Base-by-base conservation (phyloP, 2,888 invertebrate species). In the Boloria selene region DNA sequence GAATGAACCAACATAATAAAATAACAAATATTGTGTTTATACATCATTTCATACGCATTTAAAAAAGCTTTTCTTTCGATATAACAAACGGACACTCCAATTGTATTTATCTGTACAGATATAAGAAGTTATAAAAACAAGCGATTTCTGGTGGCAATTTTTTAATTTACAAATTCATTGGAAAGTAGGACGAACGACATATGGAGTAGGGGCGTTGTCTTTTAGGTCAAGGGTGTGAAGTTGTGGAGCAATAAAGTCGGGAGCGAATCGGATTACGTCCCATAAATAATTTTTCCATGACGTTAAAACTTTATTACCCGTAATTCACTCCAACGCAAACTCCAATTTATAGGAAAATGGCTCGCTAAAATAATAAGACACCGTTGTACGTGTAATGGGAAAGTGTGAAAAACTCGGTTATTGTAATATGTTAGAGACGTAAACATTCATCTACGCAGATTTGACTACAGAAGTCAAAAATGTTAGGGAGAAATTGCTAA, bases 141-240 rank as follows among this genome's bases (percentile, higher is more conserved):
- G 31, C 31, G 7, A 38, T 10, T 38, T 10, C 31, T 7, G 10
- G 10, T 38, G 31, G 7, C 10, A 38, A 10, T 0, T 38, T 10
- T 38, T 31, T 6, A 6, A 6, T 31, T 31, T 38, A 10, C 18
- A n/a, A 42, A 7, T 55, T 10, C 16, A n/a, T 16, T 53, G 53
- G 5, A 16, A 53, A 13, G 53, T 53, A 53, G 31, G 38, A 53
- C 53, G 26, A 16, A 10, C 10, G 31, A 42, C 18, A 44, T 44
- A 55, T 38, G 13, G 5, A 16, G 22, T 16, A 56, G 44, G 49
- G 55, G 59, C 47, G 49, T 26, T 16, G 53, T 50, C 49, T 45
- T 47, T 55, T 18, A 45, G 68, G 68, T 65, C 68, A 65, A 68
- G 68, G 68, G 61, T 62, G 65, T 14, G 59, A 61, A 61, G 16